Percentiles rank a stretch among this genome's conserved stretches.
phyloP scores from a whole-genome alignment of 2,113 vertebrate genomes.

The Rhipidura dahli region DNA sequence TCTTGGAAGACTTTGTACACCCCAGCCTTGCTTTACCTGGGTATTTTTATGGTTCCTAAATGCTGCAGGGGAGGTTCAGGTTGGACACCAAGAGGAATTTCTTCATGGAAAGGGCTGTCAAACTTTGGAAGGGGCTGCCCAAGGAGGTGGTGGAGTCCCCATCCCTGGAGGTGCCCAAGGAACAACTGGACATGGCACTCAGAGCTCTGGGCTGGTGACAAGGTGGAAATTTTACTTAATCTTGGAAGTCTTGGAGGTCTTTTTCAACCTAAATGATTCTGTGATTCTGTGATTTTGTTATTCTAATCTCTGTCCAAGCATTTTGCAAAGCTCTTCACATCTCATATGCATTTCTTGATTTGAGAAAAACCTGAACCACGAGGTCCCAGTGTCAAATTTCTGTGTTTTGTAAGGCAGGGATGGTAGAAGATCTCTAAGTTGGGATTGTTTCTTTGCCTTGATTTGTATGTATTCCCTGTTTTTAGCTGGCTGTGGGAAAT shows the following conservation, averaged over 20 bases:
- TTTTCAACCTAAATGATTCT: background rate
- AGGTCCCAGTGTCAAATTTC: background rate
- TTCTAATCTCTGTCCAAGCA: background rate
- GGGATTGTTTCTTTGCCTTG: background rate
- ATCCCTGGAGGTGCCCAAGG: background rate
- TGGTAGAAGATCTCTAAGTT: background rate
- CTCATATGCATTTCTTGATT: background rate
- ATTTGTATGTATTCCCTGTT: background rate
- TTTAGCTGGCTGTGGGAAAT: background rate
- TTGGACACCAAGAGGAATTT: background rate
- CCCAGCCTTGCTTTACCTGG: background rate
- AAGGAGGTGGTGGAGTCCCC: background rate
- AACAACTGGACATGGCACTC: accelerated
- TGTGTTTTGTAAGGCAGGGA: background rate
- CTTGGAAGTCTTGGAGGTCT: background rate
- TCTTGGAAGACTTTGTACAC: background rate
- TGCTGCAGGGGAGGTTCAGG: background rate
- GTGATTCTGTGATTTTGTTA: background rate
- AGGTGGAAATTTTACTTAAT: background rate
- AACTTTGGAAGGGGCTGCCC: background rate
- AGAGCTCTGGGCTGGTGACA: background rate
- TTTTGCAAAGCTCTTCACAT: background rate
- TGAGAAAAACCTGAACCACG: background rate
- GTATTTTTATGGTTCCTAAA: background rate
- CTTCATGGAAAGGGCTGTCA: background rate